Evolutionary conservation across 2,113 vertebrate species (phyloP).

Genomic region (Enhydra lutris): DNA sequence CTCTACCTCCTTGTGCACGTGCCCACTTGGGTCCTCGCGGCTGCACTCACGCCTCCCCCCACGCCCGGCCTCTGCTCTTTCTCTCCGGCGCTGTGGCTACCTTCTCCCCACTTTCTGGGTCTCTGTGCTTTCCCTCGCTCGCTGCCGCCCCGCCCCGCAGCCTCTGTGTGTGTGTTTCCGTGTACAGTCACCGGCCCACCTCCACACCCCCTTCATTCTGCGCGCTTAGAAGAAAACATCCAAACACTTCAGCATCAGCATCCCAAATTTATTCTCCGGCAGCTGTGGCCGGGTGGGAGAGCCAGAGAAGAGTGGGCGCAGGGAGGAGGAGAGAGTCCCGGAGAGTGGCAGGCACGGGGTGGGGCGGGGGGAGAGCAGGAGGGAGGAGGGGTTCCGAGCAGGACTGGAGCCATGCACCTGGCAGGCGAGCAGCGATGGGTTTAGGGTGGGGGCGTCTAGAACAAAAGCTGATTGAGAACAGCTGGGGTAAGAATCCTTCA

Average conservation of each 20-base stretch:
- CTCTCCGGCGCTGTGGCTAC: too few species aligned
- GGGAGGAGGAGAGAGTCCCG: background rate
- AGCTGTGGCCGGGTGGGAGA: constrained; percentile 46
- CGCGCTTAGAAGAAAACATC: constrained; percentile 56
- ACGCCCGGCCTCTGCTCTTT: background rate
- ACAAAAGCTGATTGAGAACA: constrained; percentile 1
- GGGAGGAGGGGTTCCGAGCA: background rate
- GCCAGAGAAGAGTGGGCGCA: background rate
- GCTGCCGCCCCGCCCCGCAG: background rate
- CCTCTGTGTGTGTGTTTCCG: background rate
- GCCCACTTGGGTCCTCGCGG: too few species aligned
- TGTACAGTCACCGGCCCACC: background rate
- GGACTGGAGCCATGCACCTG: constrained; percentile 62
- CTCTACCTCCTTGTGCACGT: background rate
- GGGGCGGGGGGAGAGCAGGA: background rate
- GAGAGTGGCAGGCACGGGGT: constrained; percentile 28
- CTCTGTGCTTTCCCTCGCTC: background rate
- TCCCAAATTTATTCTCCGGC: constrained; percentile 76
- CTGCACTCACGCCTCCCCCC: background rate
- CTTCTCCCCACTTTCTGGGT: background rate
- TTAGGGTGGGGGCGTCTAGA: background rate
- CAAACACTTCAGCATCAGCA: constrained; percentile 65
- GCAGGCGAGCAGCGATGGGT: background rate
- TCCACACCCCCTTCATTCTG: constrained; percentile 1
- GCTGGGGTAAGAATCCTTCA: background rate